Percentiles rank a stretch among this genome's conserved stretches.
Conservation (phyloP, 2,888 invertebrate species). For the Lithophane ornitopus region DNA sequence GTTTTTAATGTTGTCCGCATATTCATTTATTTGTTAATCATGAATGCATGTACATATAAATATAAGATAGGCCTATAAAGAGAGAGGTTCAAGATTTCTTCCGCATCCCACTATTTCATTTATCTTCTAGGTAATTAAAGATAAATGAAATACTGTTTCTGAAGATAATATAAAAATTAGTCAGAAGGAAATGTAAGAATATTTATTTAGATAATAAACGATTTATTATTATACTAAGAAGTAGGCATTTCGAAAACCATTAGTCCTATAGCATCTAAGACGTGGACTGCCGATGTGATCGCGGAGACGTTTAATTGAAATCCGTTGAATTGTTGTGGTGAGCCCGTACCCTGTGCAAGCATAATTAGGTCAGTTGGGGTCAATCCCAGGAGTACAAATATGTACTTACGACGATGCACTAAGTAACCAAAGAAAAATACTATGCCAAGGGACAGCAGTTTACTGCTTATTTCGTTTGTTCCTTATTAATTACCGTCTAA, state of each 20-base stretch:
- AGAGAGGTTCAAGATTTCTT: too few species aligned
- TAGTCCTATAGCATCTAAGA: slow-evolving; percentile 8
- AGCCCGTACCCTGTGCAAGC: slow-evolving; percentile 16
- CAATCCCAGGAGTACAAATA: background rate
- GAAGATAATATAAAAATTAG: too few species aligned
- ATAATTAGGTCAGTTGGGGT: slow-evolving; percentile 41
- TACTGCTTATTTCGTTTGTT: background rate
- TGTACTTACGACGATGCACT: background rate
- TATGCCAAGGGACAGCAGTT: background rate
- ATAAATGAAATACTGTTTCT: too few species aligned
- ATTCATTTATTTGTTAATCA: background rate
- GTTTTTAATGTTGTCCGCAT: background rate
- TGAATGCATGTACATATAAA: background rate
- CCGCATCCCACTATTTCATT: background rate
- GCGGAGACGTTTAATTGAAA: slow-evolving; percentile 51
- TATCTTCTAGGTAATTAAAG: background rate
- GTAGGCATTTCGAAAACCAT: slow-evolving; percentile 28
- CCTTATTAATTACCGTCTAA: too few species aligned
- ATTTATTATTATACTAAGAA: background rate
- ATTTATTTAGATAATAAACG: too few species aligned
- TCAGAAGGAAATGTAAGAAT: too few species aligned
- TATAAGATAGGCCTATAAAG: too few species aligned
- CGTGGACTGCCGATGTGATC: slow-evolving; percentile 23
- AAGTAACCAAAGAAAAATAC: too few species aligned
- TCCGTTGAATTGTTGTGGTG: slow-evolving; percentile 51